Evolutionary conservation across 2,888 invertebrate species (phyloP).

Genomic region (Electrophaes corylata): DNA sequence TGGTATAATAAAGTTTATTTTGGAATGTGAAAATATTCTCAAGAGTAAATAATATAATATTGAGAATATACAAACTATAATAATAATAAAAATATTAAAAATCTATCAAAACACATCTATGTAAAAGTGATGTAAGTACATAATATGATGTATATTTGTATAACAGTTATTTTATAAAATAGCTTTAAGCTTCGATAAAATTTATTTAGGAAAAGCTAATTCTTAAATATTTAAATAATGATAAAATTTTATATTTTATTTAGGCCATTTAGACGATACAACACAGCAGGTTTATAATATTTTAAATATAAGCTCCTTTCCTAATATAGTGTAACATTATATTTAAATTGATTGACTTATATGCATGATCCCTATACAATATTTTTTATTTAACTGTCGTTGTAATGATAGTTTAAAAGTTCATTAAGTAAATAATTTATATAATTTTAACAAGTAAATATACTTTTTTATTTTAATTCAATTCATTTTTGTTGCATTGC

Average conservation of each 20-base stretch:
- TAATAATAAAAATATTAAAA: background rate
- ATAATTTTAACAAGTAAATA: no score
- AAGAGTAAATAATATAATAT: background rate
- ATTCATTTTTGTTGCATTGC: no score
- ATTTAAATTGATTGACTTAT: background rate
- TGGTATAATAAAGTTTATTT: background rate
- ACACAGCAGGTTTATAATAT: background rate
- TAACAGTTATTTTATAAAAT: constrained; percentile 2
- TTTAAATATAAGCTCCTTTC: background rate
- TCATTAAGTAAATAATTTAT: background rate
- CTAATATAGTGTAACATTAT: background rate
- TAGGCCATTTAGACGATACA: background rate
- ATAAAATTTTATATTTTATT: constrained; percentile 1
- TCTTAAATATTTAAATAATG: constrained; percentile 22
- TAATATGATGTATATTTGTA: constrained; percentile 18
- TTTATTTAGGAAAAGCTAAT: constrained; percentile 34
- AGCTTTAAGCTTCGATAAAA: constrained; percentile 30
- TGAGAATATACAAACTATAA: background rate
- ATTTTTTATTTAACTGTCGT: background rate
- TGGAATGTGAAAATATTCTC: constrained; percentile 1
- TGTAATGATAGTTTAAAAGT: background rate
- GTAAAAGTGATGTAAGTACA: constrained; percentile 16
- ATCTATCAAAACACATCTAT: constrained; percentile 3
- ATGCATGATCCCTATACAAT: constrained; percentile 5
- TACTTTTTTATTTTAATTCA: no score